phyloP scores from a whole-genome alignment of 2,797 vertebrate genomes.

The Brotula barbata region DNA sequence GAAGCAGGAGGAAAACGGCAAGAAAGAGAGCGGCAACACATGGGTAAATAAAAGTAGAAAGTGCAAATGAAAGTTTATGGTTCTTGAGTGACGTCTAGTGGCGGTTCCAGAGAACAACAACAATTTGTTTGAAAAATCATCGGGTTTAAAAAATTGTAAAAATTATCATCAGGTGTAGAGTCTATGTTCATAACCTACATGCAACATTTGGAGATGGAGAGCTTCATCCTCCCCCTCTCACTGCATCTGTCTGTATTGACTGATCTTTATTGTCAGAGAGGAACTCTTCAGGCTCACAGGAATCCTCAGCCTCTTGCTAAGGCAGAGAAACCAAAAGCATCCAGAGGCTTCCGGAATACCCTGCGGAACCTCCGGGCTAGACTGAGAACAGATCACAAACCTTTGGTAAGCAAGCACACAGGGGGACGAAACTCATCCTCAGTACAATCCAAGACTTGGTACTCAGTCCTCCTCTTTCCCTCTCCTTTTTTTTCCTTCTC shows the following conservation, averaged over 20 bases:
- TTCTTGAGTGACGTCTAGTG: no score
- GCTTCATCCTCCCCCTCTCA: no score
- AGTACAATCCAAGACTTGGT: no score
- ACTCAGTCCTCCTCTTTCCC: no score
- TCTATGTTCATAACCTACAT: no score
- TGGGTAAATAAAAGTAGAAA: constrained; percentile 26
- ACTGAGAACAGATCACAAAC: constrained; percentile 72
- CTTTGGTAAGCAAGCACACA: constrained; percentile 44
- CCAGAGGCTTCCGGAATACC: constrained; percentile 75
- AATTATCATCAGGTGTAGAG: no score
- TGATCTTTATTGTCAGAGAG: constrained; percentile 32
- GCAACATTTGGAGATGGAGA: no score
- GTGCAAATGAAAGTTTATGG: no score
- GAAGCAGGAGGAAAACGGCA: constrained; percentile 35
- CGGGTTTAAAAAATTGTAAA: no score
- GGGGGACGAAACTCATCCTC: no score
- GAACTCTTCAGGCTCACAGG: constrained; percentile 34
- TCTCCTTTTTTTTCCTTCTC: background rate
- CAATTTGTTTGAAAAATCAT: no score
- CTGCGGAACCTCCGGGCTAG: constrained; percentile 75
- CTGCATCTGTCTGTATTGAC: background rate
- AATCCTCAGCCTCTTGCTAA: constrained; percentile 45
- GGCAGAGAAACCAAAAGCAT: constrained; percentile 50
- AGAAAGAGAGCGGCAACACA: constrained; percentile 36
- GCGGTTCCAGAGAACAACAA: no score